Evolutionary conservation across 2,888 invertebrate genomes (phyloP).

Genomic region (Crocallis elinguaria): DNA sequence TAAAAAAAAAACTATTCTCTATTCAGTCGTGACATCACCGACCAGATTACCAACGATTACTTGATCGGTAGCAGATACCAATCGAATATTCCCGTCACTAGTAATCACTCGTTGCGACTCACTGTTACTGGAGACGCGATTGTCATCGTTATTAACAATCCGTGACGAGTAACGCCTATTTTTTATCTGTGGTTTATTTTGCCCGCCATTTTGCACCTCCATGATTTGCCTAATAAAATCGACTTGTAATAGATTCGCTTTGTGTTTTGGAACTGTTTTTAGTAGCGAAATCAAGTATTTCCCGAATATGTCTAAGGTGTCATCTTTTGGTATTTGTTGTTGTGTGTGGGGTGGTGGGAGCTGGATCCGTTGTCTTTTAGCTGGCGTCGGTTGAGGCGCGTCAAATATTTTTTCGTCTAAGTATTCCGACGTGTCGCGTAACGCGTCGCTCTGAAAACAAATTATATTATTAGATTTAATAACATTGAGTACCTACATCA

Average conservation of each 20-base stretch:
- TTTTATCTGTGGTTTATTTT: neutral
- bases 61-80: neutral
- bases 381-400: neutral
- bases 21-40: neutral
- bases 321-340: slow-evolving; percentile 14
- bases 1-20: neutral
- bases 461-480: neutral
- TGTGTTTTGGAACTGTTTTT: slow-evolving; percentile 48
- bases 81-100: neutral
- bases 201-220: slow-evolving; percentile 2
- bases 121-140: slow-evolving; percentile 15
- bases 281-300: slow-evolving; percentile 51
- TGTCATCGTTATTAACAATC: neutral
- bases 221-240: slow-evolving; percentile 41
- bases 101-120: neutral
- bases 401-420: slow-evolving; percentile 1
- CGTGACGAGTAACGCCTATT: neutral
- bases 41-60: neutral
- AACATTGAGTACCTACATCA: no score
- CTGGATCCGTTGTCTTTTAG: neutral
- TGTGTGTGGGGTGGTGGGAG: neutral
- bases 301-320: slow-evolving; percentile 48
- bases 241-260: slow-evolving; percentile 49
- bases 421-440: slow-evolving; percentile 7
- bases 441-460: slow-evolving; percentile 7